Evolutionary conservation across 2,888 invertebrate genomes (phyloP).

Genomic region (Rambutsinella grinnellia): DNA sequence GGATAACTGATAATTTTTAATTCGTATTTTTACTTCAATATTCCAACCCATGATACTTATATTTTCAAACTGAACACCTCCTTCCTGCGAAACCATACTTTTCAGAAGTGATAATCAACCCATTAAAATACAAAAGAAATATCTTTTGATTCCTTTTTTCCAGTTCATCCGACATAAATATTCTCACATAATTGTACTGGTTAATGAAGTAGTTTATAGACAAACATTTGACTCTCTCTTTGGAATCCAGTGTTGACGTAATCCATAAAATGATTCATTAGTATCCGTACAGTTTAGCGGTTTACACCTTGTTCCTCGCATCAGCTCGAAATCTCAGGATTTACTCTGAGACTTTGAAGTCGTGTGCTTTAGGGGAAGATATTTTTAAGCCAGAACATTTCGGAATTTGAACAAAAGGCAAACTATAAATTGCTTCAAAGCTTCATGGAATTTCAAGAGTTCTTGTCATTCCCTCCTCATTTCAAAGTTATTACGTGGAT

Average conservation of each 20-base stretch:
- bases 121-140: too few species aligned
- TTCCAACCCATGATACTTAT: too few species aligned
- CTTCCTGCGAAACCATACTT: too few species aligned
- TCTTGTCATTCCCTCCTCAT: too few species aligned
- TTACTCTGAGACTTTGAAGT: slow-evolving; percentile 35
- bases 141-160: too few species aligned
- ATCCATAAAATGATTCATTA: slow-evolving; percentile 47
- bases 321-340: background rate
- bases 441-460: slow-evolving; percentile 38
- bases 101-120: too few species aligned
- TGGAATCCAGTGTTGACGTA: slow-evolving; percentile 15
- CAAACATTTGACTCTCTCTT: background rate
- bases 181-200: background rate
- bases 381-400: slow-evolving; percentile 8
- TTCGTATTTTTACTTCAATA: too few species aligned
- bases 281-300: slow-evolving; percentile 36
- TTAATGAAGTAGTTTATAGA: slow-evolving; percentile 21
- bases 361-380: too few species aligned
- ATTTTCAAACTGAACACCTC: too few species aligned
- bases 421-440: slow-evolving; percentile 41
- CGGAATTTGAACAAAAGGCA: slow-evolving; percentile 35
- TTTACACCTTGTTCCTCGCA: slow-evolving; percentile 29
- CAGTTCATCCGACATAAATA: too few species aligned
- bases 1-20: too few species aligned
- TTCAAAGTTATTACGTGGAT: too few species aligned